Evolutionary conservation across 2,888 invertebrate species (phyloP).

Genomic region (Phrixothrix hirtus): DNA sequence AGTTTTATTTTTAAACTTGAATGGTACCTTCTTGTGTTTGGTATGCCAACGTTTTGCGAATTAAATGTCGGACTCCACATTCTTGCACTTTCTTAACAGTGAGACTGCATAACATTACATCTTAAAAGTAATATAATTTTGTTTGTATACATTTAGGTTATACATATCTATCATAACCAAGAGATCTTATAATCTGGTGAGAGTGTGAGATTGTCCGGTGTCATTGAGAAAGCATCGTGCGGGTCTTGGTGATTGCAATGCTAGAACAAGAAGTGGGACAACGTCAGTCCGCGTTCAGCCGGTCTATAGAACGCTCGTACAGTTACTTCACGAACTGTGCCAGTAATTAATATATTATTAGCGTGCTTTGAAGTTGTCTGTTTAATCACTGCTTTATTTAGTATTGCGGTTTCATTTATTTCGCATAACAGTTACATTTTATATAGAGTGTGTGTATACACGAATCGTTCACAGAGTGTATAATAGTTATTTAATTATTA

Average conservation of each 20-base stretch:
- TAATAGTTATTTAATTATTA: conserved; percentile 3
- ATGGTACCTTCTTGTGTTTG: no score
- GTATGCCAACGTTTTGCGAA: no score
- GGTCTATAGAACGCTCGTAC: conserved; percentile 40
- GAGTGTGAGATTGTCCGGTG: conserved; percentile 44
- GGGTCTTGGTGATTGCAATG: conserved; percentile 44
- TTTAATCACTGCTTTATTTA: no score
- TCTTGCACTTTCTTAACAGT: no score
- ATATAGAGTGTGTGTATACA: no score
- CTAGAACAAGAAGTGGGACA: conserved; percentile 44
- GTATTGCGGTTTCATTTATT: no score
- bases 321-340: conserved; percentile 40
- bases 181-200: conserved; percentile 36
- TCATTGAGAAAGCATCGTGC: conserved; percentile 45
- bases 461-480: background rate
- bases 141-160: conserved; percentile 8
- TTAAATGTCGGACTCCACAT: no score
- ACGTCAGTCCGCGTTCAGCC: conserved; percentile 39
- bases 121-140: conserved; percentile 1
- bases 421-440: no score
- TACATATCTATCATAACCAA: conserved; percentile 35
- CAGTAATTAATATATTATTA: conserved; percentile 30
- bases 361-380: conserved; percentile 15
- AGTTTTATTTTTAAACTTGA: no score
- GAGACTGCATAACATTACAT: no score